Evolutionary conservation across 1,140 invertebrate species (phyloP).

Genomic region (Zaprionus davidi): DNA sequence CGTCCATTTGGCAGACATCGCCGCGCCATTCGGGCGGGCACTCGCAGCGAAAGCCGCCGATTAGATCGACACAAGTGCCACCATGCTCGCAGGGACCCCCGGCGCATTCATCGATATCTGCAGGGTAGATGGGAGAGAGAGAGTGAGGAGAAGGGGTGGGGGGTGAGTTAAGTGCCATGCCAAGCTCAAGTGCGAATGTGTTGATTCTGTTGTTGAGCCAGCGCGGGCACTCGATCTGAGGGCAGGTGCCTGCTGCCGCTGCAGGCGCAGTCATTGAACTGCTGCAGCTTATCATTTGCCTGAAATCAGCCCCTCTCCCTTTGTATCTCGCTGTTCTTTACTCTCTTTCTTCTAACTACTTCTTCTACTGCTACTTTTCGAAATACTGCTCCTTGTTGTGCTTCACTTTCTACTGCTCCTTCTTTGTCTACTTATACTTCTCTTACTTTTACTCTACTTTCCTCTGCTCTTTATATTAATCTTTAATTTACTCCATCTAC

Average conservation of each 20-base stretch:
- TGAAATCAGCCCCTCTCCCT: conserved; percentile 21
- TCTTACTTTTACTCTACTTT: no score
- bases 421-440: no score
- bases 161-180: conserved; percentile 6
- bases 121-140: conserved; percentile 39
- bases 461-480: no score
- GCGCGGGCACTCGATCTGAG: conserved; percentile 17
- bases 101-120: conserved; percentile 93
- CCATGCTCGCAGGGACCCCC: conserved; percentile 94
- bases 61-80: conserved; percentile 92
- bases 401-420: not conserved
- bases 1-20: conserved; percentile 90
- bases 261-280: conserved; percentile 65
- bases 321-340: not conserved
- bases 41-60: conserved; percentile 90
- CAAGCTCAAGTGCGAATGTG: conserved; percentile 66
- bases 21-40: conserved; percentile 94
- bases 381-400: not conserved
- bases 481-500: no score
- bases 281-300: conserved; percentile 35
- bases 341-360: not conserved
- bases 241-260: conserved; percentile 62
- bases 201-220: conserved; percentile 66
- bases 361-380: not conserved
- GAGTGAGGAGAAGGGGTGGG: conserved; percentile 6